Conservation (phyloP, 2,113 vertebrate genomes). For the Toxostoma redivivum region DNA sequence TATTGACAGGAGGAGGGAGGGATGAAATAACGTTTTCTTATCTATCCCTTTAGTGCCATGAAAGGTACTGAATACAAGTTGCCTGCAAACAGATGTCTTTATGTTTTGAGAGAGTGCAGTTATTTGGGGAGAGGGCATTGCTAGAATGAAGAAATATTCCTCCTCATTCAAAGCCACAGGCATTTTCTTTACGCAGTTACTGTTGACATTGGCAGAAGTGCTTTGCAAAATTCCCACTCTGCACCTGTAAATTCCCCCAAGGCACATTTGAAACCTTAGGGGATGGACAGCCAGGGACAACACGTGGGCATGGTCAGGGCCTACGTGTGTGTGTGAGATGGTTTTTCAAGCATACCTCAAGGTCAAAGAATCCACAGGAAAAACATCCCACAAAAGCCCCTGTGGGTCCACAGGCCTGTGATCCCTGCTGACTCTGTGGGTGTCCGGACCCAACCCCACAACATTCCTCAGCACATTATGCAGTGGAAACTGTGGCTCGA, state of each 20-base stretch:
- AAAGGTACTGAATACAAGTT: background rate
- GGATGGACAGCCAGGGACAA: background rate
- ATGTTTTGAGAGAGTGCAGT: background rate
- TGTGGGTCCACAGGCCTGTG: rapidly evolving
- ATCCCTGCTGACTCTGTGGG: conserved; percentile 39
- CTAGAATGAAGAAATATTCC: background rate
- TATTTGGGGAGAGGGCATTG: background rate
- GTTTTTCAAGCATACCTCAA: conserved; percentile 1
- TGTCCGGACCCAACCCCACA: background rate
- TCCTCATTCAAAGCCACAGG: conserved; percentile 23
- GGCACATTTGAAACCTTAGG: background rate
- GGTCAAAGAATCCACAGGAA: background rate
- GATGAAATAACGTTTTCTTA: background rate
- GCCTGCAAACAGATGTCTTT: background rate
- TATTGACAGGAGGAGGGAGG: background rate
- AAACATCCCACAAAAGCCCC: background rate
- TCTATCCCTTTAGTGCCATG: background rate
- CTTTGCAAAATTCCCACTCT: background rate
- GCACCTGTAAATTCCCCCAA: conserved; percentile 27
- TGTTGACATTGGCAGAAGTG: background rate
- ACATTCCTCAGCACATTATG: conserved; percentile 55
- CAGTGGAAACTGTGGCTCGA: conserved; percentile 53
- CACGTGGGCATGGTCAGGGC: background rate
- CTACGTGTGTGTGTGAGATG: rapidly evolving
- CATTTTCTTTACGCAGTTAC: conserved; percentile 8